Evolutionary conservation across 2,888 invertebrate species (phyloP), one percentile per base, ranked within the genome.

Genomic region (Clistopyga incitator): DNA sequence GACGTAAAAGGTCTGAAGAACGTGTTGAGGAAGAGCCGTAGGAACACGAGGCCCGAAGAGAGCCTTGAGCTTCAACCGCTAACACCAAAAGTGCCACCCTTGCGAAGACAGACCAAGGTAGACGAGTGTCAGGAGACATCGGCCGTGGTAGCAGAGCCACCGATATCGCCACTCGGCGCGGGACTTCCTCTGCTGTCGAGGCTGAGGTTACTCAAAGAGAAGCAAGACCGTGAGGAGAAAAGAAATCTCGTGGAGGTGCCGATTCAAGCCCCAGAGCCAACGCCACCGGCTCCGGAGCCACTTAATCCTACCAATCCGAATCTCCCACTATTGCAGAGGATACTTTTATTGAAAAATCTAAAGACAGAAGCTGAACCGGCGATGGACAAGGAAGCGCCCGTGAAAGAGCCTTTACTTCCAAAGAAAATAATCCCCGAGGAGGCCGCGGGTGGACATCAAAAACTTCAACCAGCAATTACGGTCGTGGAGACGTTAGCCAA

Each of bases 161-260:
- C 96, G 88, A 94, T 95, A 77, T 97, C 97, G 71, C 97, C 97
- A 0, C 95, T 98, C 83, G 98, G 98, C 54, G 98, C 97, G 4
- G 98, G 98, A 0, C 93, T 98, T 75, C 98, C 98, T 0, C 93
- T 98, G 34, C 93, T 98, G 10, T 96, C 97, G 56, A 94, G 98
- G 79, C 93, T 98, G 71, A 96, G 97, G 89, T 94, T 98, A 59
- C 94, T 98, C 0, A 97, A 97, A 92, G 97, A 98, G 92, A 97
- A 97, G 93, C 97, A 98, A 94, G 96, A 96, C 88, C 92, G 93
- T 25, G 94, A 94, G 78, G 94, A 93, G 67, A 90, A 85, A 42
- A 88, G 88, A 4, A 92, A 88, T 50, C 82, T 93, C 11, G 87
- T 91, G 88, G 91, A 93, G 3, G 79, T 83, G 0, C 81, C 88